Conservation (phyloP, 2,797 vertebrate genomes). For the Spheniscus humboldti region DNA sequence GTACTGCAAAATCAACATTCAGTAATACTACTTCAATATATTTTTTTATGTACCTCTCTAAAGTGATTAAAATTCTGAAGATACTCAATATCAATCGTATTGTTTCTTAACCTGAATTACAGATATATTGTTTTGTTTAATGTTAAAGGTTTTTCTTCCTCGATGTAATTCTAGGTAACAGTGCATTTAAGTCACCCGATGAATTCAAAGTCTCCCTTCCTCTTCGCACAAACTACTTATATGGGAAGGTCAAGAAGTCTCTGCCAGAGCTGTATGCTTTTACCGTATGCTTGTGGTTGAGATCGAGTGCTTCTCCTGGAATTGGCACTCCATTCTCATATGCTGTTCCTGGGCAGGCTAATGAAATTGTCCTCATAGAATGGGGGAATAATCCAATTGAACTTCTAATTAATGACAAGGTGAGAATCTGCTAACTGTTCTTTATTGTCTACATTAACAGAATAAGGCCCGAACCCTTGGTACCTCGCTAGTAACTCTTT, state of each 20-base stretch:
- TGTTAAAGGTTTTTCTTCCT: not conserved
- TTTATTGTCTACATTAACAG: not conserved
- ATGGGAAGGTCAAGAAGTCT: constrained; percentile 94
- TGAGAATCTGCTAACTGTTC: constrained; percentile 30
- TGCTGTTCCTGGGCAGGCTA: constrained; percentile 92
- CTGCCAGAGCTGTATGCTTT: constrained; percentile 96
- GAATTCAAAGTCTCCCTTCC: constrained; percentile 95
- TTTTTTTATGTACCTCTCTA: not conserved
- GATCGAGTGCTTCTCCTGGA: constrained; percentile 90
- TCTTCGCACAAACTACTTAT: constrained; percentile 95
- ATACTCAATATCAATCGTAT: not conserved
- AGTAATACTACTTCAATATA: not conserved
- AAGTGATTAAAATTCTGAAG: not conserved
- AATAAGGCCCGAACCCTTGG: not conserved
- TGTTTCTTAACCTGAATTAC: not conserved
- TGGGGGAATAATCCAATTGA: constrained; percentile 99
- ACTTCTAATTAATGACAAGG: constrained; percentile 96
- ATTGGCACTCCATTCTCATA: constrained; percentile 98
- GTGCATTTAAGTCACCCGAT: constrained; percentile 93
- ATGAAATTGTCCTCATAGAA: constrained; percentile 97
- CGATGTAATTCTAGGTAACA: constrained; percentile 78
- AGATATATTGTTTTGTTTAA: not conserved
- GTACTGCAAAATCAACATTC: not conserved
- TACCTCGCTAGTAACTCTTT: not conserved
- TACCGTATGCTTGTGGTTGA: constrained; percentile 97